Conservation (phyloP, 2,888 invertebrate genomes). For the Mycogona germanica region DNA sequence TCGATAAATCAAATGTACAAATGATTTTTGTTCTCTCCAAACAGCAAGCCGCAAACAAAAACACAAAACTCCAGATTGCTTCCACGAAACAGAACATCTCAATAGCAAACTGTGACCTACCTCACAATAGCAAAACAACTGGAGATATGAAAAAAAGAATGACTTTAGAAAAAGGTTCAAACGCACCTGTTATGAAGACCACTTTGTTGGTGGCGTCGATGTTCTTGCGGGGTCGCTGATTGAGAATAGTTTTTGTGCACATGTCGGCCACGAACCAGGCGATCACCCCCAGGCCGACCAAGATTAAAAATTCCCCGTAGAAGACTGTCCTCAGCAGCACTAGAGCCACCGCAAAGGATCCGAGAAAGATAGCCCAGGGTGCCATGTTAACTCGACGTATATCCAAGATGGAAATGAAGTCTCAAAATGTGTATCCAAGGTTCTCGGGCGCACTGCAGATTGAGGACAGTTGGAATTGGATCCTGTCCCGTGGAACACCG, state of each 20-base stretch:
- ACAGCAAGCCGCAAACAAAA: too few relatives aligned
- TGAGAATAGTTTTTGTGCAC: constrained; percentile 22
- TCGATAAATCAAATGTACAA: too few relatives aligned
- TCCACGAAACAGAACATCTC: too few relatives aligned
- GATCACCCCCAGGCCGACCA: constrained; percentile 13
- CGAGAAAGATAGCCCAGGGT: constrained; percentile 20
- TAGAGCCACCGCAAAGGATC: constrained; percentile 4
- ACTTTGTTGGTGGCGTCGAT: constrained; percentile 25
- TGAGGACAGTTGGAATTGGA: too few relatives aligned
- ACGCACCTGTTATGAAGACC: constrained; percentile 28
- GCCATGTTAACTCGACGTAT: constrained; percentile 6
- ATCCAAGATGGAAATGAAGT: background rate
- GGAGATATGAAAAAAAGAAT: too few relatives aligned
- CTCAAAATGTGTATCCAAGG: too few relatives aligned
- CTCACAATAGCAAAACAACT: too few relatives aligned
- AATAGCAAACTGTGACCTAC: too few relatives aligned
- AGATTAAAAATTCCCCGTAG: constrained; percentile 14
- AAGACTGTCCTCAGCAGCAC: constrained; percentile 15
- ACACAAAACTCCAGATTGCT: too few relatives aligned
- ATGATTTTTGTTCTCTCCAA: too few relatives aligned
- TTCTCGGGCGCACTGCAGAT: too few relatives aligned
- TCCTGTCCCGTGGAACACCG: too few relatives aligned
- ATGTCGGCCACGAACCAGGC: constrained; percentile 21
- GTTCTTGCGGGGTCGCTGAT: constrained; percentile 22
- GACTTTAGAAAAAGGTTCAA: background rate